Evolutionary conservation across 2,888 invertebrate species (phyloP), one percentile per base, ranked within the genome.

Genomic region (Habroteleia sp.): DNA sequence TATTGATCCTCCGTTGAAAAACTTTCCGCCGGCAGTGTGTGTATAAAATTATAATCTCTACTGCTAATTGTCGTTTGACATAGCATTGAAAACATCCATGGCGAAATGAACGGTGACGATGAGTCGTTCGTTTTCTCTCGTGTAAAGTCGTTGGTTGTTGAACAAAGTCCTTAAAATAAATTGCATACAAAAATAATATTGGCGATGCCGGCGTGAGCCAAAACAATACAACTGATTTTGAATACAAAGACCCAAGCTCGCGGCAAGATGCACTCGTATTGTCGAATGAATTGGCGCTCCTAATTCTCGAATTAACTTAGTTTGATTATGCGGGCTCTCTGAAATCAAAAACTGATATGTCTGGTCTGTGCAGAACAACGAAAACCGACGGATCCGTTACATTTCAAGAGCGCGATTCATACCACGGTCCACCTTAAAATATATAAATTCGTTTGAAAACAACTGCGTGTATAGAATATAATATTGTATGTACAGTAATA

Each of bases 401-500:
- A 44, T 37, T 37, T 66, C 46, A 54, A 66, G 65, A 66, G 54
- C 65, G 65, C 52, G 50, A 52, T 37, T 52, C 52, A 52, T 20
- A 27, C 27, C 13, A 44, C 17, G 46, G 5, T 27, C 58, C 35
- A 35, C 8, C 41, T 52, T 62, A 39, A 62, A 48, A 48, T 52
- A 37, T 48, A 65, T 65, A 65, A 42, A 65, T 65, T 65, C 46
- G 46, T 44, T 54, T 35, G 6, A 48, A 50, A 63, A 50, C 50
- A 63, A 50, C 33, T 41, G 48, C 35, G 27, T 54, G 23, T 46
- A 35, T 60, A 46, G 33, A 60, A 20, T 35, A 44, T 60, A 39
- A 52, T 54, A 35, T 33, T n/a, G 23, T 60, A 60, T 60, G 8
- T 60, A 60, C 27, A 60, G 2, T 17, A 8, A 25, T 46, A 60